Conservation (phyloP, 2,888 invertebrate species). For the Cantharis rufa region DNA sequence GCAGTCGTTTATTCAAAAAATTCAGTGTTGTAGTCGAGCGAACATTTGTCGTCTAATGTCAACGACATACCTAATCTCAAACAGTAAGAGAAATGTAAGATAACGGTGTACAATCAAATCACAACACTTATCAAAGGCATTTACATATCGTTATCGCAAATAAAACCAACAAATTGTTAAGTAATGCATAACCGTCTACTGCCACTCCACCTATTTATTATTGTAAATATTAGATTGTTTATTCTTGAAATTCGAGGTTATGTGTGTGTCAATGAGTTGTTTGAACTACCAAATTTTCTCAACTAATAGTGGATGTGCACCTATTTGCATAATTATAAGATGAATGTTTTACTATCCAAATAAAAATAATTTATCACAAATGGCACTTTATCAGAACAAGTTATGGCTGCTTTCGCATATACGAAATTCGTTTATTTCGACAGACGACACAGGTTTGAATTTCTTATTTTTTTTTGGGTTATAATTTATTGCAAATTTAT, state of each 20-base stretch:
- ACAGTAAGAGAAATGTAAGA: neutral
- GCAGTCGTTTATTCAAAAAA: neutral
- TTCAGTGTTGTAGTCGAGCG: neutral
- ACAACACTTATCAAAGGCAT: neutral
- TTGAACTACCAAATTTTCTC: neutral
- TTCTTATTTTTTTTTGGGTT: neutral
- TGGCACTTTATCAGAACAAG: slow-evolving; percentile 94
- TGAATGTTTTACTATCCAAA: neutral
- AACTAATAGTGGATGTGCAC: neutral
- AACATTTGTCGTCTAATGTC: neutral
- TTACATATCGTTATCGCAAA: neutral
- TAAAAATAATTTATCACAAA: slow-evolving; percentile 49
- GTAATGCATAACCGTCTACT: neutral
- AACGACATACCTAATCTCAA: neutral
- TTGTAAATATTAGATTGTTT: neutral
- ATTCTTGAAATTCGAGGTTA: neutral
- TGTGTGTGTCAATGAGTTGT: neutral
- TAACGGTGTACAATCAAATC: neutral
- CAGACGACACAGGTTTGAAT: slow-evolving; percentile 77
- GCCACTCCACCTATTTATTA: neutral
- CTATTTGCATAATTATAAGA: neutral
- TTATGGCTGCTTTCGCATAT: slow-evolving; percentile 92
- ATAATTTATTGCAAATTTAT: neutral
- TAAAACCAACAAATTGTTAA: neutral
- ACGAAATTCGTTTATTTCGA: slow-evolving; percentile 91